phyloP scores from a whole-genome alignment of 2,888 invertebrate species.

The Metallyticus violacea region DNA sequence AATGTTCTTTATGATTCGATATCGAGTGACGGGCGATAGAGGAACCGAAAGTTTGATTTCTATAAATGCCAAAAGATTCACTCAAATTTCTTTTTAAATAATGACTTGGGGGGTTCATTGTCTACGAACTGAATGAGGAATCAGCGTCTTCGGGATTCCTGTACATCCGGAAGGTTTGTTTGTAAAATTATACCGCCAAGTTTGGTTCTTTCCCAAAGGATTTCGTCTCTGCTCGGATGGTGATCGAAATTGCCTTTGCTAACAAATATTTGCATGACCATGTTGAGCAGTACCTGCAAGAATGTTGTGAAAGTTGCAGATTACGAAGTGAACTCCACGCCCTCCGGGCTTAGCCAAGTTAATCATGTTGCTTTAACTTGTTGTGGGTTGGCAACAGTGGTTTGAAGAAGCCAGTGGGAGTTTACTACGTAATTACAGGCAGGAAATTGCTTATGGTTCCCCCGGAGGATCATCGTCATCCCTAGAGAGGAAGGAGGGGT shows the following conservation, averaged over 20 bases:
- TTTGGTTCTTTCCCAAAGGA: no score
- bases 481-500: neutral
- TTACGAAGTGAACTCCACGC: neutral
- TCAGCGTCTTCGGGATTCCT: no score
- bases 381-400: neutral
- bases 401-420: neutral
- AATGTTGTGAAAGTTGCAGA: neutral
- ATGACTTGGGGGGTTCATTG: no score
- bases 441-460: constrained; percentile 15
- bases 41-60: no score
- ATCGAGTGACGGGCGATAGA: no score
- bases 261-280: neutral
- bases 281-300: neutral
- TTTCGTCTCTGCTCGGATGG: neutral
- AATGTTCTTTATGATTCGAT: no score
- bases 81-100: no score
- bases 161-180: no score
- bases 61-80: no score
- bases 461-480: constrained; percentile 7
- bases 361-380: neutral
- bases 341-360: neutral
- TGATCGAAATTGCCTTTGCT: neutral
- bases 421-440: constrained; percentile 13
- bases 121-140: no score
- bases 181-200: no score